Evolutionary conservation across 2,888 invertebrate species (phyloP), one percentile per base, ranked within the genome.

Genomic region (Drosophila yooni): DNA sequence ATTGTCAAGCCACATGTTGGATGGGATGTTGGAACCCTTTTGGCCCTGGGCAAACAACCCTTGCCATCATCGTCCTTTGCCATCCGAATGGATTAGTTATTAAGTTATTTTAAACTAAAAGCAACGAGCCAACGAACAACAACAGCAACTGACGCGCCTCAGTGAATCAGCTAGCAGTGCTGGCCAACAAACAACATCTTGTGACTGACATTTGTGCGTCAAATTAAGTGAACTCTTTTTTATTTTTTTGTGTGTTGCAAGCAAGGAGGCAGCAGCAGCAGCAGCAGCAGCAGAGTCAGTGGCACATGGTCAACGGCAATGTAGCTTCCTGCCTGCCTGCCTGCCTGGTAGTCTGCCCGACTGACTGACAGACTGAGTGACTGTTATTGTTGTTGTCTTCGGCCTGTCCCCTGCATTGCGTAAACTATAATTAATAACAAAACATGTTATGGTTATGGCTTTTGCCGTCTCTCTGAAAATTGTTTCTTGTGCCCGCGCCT

Each of bases 391-490:
- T 80, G 83, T 87, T 87, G 88, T 85, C 88, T 86, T 86, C 83
- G 80, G 88, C 83, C 83, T 86, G 85, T 88, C 83, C 83, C 83
- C 74, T 87, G 84, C 76, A 77, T 77, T 87, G 89, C 89, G 87
- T 88, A 88, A 81, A 85, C 81, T 90, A 90, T 89, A 89, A 89
- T 89, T 90, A 89, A 89, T 87, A 89, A 87, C 86, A 87, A 85
- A 85, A 88, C 89, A 89, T 89, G 89, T 89, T 90, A 90, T 90
- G 90, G 88, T 90, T 90, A 90, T 90, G 89, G 89, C 82, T 81
- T 72, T 67, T 81, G 76, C 74, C 64, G 64, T 75, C 81, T 73
- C 81, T 69, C 81, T 75, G 79, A 79, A 83, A 83, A 83, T 83
- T 83, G 86, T 86, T 86, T 88, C 83, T 86, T 88, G 61, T 88